Conservation (phyloP, 2,888 invertebrate genomes). For the Exephanes ischioxanthus region DNA sequence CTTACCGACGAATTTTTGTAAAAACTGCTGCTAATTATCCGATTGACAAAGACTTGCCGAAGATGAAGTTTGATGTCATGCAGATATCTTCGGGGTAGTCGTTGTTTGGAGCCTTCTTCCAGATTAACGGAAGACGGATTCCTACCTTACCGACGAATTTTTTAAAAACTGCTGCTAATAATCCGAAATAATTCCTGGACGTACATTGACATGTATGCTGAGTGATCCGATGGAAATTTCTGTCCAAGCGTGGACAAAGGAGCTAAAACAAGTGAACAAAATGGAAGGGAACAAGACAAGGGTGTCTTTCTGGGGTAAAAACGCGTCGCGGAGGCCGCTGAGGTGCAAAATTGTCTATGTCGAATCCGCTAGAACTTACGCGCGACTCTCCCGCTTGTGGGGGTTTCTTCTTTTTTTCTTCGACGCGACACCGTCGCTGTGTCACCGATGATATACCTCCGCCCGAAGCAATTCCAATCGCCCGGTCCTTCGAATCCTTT, state of each 20-base stretch:
- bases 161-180: background rate
- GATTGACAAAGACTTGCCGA: too few species aligned
- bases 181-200: background rate
- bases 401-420: slow-evolving; percentile 14
- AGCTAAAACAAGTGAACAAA: background rate
- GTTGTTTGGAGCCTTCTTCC: background rate
- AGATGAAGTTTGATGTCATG: too few species aligned
- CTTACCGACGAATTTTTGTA: background rate
- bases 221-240: background rate
- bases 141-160: background rate
- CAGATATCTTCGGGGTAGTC: too few species aligned
- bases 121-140: background rate
- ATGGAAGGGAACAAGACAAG: too few species aligned
- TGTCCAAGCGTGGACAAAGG: background rate
- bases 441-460: slow-evolving; percentile 60
- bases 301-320: too few species aligned
- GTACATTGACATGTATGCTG: background rate
- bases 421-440: slow-evolving; percentile 27
- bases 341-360: too few species aligned
- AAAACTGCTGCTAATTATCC: background rate
- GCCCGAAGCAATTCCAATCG: slow-evolving; percentile 59
- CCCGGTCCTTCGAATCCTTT: slow-evolving; percentile 54
- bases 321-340: too few species aligned
- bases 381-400: background rate
- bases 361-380: background rate